Evolutionary conservation across 2,797 vertebrate genomes (phyloP).

Genomic region (Acanthiza pusilla): DNA sequence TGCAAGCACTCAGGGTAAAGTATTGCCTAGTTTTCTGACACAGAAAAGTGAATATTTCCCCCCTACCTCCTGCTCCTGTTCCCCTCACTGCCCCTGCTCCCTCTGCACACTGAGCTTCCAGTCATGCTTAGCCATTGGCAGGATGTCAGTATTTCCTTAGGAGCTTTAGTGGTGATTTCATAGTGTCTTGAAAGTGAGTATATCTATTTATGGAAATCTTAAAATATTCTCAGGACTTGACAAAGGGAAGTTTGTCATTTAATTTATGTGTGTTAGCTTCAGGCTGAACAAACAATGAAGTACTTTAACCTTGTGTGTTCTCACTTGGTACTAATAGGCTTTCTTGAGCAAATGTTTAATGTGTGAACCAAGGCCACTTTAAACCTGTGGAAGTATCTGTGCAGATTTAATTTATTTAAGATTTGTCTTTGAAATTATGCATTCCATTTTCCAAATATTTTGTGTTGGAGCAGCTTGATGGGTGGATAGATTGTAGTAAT

Average conservation of each 20-base stretch:
- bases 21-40: background rate
- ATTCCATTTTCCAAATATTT: background rate
- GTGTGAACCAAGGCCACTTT: background rate
- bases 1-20: background rate
- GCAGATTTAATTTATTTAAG: background rate
- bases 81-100: background rate
- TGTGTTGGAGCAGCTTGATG: background rate
- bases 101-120: background rate
- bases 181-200: background rate
- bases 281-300: slow-evolving; percentile 11
- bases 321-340: background rate
- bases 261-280: background rate
- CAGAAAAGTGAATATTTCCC: background rate
- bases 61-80: background rate
- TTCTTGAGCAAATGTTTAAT: background rate
- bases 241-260: background rate
- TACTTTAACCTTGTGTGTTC: background rate
- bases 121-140: background rate
- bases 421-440: background rate
- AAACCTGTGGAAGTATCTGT: background rate
- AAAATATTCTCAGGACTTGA: background rate
- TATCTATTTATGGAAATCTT: background rate
- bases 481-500: slow-evolving; percentile 22
- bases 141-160: background rate
- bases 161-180: background rate